Evolutionary conservation across 2,113 vertebrate species (phyloP), one percentile per base, ranked within the genome.

Genomic region (Antennarius striatus): DNA sequence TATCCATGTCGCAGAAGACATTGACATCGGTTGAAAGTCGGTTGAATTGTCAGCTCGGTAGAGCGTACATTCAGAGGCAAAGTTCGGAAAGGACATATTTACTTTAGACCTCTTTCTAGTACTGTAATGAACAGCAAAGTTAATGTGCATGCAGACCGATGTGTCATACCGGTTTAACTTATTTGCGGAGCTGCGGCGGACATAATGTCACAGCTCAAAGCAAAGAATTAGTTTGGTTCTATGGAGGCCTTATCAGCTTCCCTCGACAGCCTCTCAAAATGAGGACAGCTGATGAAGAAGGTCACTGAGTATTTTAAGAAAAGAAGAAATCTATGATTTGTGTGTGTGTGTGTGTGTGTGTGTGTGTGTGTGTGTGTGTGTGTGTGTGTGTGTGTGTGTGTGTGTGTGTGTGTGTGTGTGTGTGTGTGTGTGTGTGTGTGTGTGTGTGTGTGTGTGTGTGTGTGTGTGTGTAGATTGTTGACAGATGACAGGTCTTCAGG

Each of bases 281-380:
- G 83, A 92, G 92, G 91, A 88, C 92, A 92, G 83, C 87, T 87
- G 88, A 85, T 87, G 87, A 90, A 91, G 88, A 92, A 92, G 92
- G 92, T 92, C 91, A 88, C 57, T 8, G 71, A 86, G 85, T 91
- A 89, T 91, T 92, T 92, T 91, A 88, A 88, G 90, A 90, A 85
- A 86, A 66, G 30, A 74, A 80, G 61, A 87, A 86, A 36, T 36
- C 2, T 36, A 7, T 36, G 32, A 36, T 5, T 3, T 36, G 4
- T 36, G 4, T 36, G 32, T 36, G 32, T 36, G 32, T 36, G 47
- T 42, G 65, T 45, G 50, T 22, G 13, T 22, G 42, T 51, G 48
- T n/a, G 28, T 13, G 36, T 42, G 57, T n/a, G 42, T 47, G 43
- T 48, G 13, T n/a, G 29, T 22, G 29, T 30, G 16, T 16, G 30